Evolutionary conservation across 2,797 vertebrate genomes (phyloP).

Genomic region (Nyctibius grandis): DNA sequence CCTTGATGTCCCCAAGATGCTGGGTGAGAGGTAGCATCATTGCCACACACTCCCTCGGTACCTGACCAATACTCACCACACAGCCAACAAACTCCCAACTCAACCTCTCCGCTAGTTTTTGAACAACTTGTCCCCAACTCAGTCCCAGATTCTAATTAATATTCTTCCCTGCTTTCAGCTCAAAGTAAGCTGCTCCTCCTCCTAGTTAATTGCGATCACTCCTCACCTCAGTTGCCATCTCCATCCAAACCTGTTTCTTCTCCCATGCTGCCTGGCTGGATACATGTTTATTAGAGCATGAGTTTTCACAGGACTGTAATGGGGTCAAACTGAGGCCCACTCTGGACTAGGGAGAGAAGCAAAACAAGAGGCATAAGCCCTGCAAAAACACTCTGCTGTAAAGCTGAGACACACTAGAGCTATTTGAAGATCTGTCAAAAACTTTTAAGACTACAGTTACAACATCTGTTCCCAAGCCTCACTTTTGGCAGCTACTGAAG

Average conservation of each 20-base stretch:
- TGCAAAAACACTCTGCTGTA: background rate
- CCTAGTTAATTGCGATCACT: background rate
- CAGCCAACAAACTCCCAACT: background rate
- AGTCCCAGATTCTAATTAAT: background rate
- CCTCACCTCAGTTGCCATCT: background rate
- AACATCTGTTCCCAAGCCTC: conserved; percentile 25
- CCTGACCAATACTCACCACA: background rate
- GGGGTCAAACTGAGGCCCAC: background rate
- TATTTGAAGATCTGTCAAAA: conserved; percentile 29
- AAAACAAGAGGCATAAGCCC: background rate
- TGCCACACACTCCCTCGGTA: background rate
- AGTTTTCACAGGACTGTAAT: background rate
- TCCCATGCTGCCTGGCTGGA: background rate
- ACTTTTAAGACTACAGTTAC: conserved; percentile 1
- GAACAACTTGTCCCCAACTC: background rate
- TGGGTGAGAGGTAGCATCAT: background rate
- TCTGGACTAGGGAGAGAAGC: background rate
- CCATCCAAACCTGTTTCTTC: background rate
- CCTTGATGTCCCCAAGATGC: background rate
- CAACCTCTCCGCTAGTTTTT: background rate
- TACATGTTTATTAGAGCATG: conserved; percentile 18
- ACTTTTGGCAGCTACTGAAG: conserved; percentile 15
- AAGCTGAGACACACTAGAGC: background rate
- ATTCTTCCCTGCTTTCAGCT: background rate
- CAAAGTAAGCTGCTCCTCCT: background rate